Evolutionary conservation across 2,113 vertebrate species (phyloP).

Genomic region (Gymnocephalus cernua): DNA sequence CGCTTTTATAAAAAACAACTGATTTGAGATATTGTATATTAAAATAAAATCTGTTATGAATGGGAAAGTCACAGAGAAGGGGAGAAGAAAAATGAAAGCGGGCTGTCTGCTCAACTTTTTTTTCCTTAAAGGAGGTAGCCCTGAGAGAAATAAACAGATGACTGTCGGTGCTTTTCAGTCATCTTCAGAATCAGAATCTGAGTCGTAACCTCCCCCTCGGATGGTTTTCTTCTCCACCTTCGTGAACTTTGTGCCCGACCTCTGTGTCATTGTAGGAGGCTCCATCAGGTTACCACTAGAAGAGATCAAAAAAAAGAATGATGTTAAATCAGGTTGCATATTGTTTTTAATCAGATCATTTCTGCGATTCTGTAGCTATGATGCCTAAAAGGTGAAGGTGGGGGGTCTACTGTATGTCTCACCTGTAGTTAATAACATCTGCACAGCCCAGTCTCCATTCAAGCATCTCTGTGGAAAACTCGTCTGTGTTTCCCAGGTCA

Average conservation of each 20-base stretch:
- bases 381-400: not conserved
- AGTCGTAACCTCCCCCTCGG: slow-evolving; percentile 92
- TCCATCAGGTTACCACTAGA: slow-evolving; percentile 94
- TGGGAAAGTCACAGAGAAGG: slow-evolving; percentile 18
- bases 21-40: not conserved
- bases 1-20: not conserved
- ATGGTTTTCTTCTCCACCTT: slow-evolving; percentile 97
- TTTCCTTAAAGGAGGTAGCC: slow-evolving; percentile 61
- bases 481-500: slow-evolving; percentile 96
- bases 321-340: not conserved
- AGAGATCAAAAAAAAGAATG: slow-evolving; percentile 38
- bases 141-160: slow-evolving; percentile 51
- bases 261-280: slow-evolving; percentile 89
- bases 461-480: slow-evolving; percentile 94
- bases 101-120: slow-evolving; percentile 24
- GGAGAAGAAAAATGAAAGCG: not conserved
- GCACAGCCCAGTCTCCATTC: slow-evolving; percentile 97
- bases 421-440: slow-evolving; percentile 95
- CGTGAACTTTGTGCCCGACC: slow-evolving; percentile 89
- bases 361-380: not conserved
- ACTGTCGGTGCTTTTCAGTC: slow-evolving; percentile 84
- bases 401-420: not conserved
- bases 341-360: not conserved
- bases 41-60: slow-evolving; percentile 14
- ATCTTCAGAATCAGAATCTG: slow-evolving; percentile 91